Percentiles rank a stretch among this genome's conserved stretches.
Conservation (phyloP, 2,797 vertebrate species). For the Odontamblyopus lacepedii region DNA sequence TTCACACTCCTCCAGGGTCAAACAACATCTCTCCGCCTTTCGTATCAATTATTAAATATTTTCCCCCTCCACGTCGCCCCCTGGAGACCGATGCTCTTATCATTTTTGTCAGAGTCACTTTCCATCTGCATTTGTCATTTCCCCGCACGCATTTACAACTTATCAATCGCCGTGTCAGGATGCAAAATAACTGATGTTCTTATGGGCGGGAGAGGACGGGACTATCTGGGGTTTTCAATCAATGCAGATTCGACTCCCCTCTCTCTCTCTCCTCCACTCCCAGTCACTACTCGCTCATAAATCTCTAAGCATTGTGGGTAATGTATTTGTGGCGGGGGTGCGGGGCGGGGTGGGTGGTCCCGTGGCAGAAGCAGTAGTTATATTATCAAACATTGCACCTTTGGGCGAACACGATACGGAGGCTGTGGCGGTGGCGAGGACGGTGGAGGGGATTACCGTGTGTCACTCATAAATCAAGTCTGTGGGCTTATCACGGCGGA, state of each 20-base stretch:
- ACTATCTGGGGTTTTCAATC: slow-evolving; percentile 99
- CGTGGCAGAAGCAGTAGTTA: slow-evolving; percentile 95
- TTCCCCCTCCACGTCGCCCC: slow-evolving; percentile 91
- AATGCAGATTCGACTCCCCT: slow-evolving; percentile 96
- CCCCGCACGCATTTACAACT: slow-evolving; percentile 96
- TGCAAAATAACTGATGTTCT: slow-evolving; percentile 99
- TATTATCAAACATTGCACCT: slow-evolving; percentile 99
- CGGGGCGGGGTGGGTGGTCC: slow-evolving; percentile 57
- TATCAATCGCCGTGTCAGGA: slow-evolving; percentile 99
- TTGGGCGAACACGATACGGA: slow-evolving; percentile 90
- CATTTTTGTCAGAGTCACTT: slow-evolving; percentile 99
- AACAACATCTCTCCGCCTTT: slow-evolving; percentile 95
- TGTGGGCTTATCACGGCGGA: slow-evolving; percentile 88
- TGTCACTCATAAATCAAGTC: slow-evolving; percentile 94
- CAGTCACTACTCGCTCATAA: slow-evolving; percentile 90
- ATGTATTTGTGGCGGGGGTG: slow-evolving; percentile 82
- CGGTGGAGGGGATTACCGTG: slow-evolving; percentile 89
- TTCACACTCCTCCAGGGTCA: slow-evolving; percentile 99
- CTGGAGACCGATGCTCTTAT: slow-evolving; percentile 99
- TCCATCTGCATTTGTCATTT: slow-evolving; percentile 98
- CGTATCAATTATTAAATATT: slow-evolving; percentile 99
- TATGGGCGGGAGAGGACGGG: slow-evolving; percentile 94
- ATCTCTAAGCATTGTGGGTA: slow-evolving; percentile 93
- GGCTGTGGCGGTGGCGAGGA: slow-evolving; percentile 72
- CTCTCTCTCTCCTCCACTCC: slow-evolving; percentile 77